A percentile compares a stretch with the other conserved stretches of the same genome.
These are phyloP conservation scores for Isurus oxyrinchus DNA, from an alignment of 2,113 vertebrate species.

Conservation along the genomic window DNA sequence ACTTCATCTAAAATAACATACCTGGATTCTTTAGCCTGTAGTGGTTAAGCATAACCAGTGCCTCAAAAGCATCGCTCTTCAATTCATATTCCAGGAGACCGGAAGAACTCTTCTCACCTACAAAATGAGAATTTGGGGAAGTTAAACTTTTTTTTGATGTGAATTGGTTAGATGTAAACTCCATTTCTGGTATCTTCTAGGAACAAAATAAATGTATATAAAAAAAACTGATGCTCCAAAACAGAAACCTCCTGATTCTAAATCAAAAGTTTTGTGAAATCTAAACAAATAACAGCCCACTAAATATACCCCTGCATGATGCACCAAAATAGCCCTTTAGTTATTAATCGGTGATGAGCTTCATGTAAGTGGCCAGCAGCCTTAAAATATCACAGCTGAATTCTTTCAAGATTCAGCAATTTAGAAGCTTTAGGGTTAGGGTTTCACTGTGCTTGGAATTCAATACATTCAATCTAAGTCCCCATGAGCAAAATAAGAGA, in stretches of 20 bases:
- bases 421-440: neutral
- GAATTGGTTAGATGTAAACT: neutral
- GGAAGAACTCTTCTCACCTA: conserved; percentile 32
- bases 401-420: neutral
- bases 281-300: neutral
- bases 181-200: neutral
- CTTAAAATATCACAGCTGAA: neutral
- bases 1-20: neutral
- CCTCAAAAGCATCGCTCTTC: conserved; percentile 21
- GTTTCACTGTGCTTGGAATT: neutral
- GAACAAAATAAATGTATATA: neutral
- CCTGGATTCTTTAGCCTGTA: conserved; percentile 36
- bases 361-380: neutral
- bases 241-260: neutral
- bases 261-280: neutral
- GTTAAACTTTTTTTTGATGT: neutral
- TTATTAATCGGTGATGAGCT: neutral
- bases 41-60: conserved; percentile 32
- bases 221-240: neutral
- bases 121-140: neutral
- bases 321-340: neutral
- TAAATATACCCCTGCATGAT: neutral
- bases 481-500: neutral
- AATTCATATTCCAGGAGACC: conserved; percentile 7
- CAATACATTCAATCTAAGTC: neutral